Evolutionary conservation across 2,797 vertebrate species (phyloP).

Genomic region (Oreortyx pictus): DNA sequence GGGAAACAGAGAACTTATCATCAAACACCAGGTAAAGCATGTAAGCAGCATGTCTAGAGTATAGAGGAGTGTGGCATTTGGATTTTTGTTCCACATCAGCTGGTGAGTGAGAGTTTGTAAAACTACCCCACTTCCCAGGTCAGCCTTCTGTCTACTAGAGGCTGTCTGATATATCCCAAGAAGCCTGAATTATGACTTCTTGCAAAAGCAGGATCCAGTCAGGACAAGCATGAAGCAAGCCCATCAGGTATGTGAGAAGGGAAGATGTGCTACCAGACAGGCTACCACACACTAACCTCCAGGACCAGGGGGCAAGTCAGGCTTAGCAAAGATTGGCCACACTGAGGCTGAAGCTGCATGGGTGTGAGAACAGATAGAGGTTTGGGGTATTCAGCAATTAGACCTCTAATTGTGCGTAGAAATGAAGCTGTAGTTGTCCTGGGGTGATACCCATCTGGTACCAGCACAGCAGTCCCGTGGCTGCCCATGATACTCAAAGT

Average conservation of each 20-base stretch:
- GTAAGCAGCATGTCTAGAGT: not conserved
- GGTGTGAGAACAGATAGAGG: not conserved
- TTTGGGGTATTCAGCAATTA: not conserved
- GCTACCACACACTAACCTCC: not conserved
- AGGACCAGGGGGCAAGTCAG: accelerated
- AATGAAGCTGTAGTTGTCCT: not conserved
- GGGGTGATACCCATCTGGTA: not conserved
- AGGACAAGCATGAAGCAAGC: not conserved
- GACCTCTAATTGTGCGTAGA: not conserved
- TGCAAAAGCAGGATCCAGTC: not conserved
- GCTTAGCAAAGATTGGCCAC: accelerated
- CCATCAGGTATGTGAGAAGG: not conserved
- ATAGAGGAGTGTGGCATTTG: not conserved
- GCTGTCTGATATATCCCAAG: not conserved
- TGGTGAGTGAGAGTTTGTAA: not conserved
- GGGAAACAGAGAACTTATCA: not conserved
- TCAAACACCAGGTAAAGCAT: not conserved
- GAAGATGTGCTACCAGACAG: not conserved
- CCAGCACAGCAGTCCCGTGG: not conserved
- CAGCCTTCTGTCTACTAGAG: not conserved
- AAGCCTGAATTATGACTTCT: not conserved
- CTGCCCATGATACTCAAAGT: not conserved
- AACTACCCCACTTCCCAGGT: not conserved
- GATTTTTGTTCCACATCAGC: not conserved
- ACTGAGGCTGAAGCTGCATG: not conserved